Percentiles rank a stretch among this genome's conserved stretches.
Evolutionary conservation across 2,797 vertebrate genomes (phyloP).

Genomic region (Rhinella marina): DNA sequence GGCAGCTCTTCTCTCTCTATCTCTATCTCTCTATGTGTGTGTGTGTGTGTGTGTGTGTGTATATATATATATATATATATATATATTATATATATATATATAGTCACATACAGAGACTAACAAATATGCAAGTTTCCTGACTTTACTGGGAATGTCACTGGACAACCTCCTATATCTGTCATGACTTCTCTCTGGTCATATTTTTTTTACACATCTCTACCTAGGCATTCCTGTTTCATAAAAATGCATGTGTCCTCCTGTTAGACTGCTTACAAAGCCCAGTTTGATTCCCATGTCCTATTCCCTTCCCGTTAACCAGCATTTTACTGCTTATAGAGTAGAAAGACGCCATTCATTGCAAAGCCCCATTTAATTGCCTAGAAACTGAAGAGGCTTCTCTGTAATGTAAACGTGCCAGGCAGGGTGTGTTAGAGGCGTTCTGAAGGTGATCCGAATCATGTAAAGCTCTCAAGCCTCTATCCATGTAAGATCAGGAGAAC

Average conservation of each 20-base stretch:
- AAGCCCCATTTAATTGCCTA: conserved; percentile 61
- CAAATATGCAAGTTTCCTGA: too few relatives aligned
- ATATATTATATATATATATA: too few relatives aligned
- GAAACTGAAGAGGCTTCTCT: conserved; percentile 63
- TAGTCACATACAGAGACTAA: too few relatives aligned
- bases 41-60: too few relatives aligned
- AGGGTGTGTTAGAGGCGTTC: conserved; percentile 52
- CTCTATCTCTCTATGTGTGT: too few relatives aligned
- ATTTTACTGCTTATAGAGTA: conserved; percentile 51
- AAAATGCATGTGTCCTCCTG: background rate
- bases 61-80: too few relatives aligned
- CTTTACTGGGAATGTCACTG: too few relatives aligned
- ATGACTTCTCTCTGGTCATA: too few relatives aligned
- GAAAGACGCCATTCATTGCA: conserved; percentile 60
- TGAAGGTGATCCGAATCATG: conserved; percentile 39
- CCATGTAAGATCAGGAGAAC: background rate
- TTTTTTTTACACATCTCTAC: background rate
- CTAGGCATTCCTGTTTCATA: conserved; percentile 1
- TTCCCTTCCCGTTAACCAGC: conserved; percentile 50
- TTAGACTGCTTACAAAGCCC: conserved; percentile 50
- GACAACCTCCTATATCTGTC: too few relatives aligned
- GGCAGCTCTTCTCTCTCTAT: too few relatives aligned
- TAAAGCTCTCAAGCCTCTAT: conserved; percentile 51
- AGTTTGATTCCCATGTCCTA: conserved; percentile 51
- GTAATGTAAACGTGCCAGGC: conserved; percentile 57